Evolutionary conservation across 2,113 vertebrate species (phyloP).

Genomic region (Sialia sialis): DNA sequence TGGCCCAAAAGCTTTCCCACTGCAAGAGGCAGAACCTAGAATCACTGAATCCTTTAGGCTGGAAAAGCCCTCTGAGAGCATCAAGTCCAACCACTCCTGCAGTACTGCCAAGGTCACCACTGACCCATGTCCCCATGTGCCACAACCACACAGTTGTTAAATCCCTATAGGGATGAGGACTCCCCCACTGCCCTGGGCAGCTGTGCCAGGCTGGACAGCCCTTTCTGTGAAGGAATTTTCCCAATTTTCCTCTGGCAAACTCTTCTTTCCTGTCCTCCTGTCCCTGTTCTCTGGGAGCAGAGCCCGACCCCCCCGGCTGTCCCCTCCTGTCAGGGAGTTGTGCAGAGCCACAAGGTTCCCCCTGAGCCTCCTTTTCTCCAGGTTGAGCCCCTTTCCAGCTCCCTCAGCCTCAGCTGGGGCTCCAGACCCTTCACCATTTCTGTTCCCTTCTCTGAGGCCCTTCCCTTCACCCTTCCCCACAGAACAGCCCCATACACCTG

Average conservation of each 20-base stretch:
- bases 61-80: background rate
- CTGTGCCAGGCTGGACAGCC: background rate
- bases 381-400: background rate
- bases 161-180: background rate
- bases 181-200: background rate
- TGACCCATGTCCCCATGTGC: background rate
- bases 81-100: rapidly evolving
- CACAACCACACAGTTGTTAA: background rate
- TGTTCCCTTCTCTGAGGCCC: rapidly evolving
- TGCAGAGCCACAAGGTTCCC: background rate
- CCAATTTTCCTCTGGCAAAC: background rate
- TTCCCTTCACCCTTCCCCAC: background rate
- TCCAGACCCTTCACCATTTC: background rate
- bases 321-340: background rate
- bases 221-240: background rate
- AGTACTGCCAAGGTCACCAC: background rate
- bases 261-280: background rate
- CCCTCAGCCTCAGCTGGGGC: background rate
- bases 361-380: background rate
- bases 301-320: rapidly evolving
- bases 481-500: background rate
- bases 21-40: background rate
- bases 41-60: background rate
- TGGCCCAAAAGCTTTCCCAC: background rate
- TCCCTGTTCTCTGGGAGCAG: background rate